Percentiles rank a stretch among this genome's conserved stretches.
Conservation (phyloP, 2,888 invertebrate species). For the Notocelia uddmanniana region DNA sequence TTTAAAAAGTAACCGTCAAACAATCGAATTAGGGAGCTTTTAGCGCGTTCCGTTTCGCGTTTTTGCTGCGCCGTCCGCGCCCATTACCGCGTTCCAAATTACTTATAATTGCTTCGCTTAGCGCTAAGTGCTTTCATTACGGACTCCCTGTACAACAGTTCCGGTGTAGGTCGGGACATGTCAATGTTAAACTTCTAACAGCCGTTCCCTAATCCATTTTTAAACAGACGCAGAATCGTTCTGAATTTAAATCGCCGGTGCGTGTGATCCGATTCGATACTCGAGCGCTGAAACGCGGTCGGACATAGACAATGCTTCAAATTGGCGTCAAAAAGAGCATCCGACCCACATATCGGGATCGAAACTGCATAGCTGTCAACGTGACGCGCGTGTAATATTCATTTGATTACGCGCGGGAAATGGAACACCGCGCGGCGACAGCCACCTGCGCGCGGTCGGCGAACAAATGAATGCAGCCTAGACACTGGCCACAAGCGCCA, state of each 20-base stretch:
- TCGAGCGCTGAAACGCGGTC: conserved; percentile 54
- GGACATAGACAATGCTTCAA: conserved; percentile 66
- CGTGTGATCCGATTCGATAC: conserved; percentile 51
- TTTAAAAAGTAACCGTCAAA: conserved; percentile 77
- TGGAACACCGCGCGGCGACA: conserved; percentile 76
- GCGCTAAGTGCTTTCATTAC: conserved; percentile 85
- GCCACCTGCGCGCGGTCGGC: conserved; percentile 70
- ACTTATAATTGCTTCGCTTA: conserved; percentile 86
- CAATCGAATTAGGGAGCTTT: conserved; percentile 85
- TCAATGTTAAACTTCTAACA: conserved; percentile 66
- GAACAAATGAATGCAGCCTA: conserved; percentile 68
- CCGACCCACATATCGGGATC: conserved; percentile 72
- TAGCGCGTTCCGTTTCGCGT: conserved; percentile 80
- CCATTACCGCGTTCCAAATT: conserved; percentile 83
- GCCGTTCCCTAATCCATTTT: conserved; percentile 61
- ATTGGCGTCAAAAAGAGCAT: conserved; percentile 73
- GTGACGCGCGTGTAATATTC: conserved; percentile 83
- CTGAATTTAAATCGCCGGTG: conserved; percentile 45
- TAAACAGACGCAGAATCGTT: conserved; percentile 49
- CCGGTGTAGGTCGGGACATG: conserved; percentile 66
- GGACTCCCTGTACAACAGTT: conserved; percentile 70
- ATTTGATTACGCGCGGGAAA: conserved; percentile 81
- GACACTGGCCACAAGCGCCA: conserved; percentile 68
- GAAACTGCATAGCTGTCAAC: conserved; percentile 75
- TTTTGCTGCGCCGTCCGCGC: conserved; percentile 85